Evolutionary conservation across 1,140 invertebrate genomes (phyloP).

Genomic region (Drosophila erecta): DNA sequence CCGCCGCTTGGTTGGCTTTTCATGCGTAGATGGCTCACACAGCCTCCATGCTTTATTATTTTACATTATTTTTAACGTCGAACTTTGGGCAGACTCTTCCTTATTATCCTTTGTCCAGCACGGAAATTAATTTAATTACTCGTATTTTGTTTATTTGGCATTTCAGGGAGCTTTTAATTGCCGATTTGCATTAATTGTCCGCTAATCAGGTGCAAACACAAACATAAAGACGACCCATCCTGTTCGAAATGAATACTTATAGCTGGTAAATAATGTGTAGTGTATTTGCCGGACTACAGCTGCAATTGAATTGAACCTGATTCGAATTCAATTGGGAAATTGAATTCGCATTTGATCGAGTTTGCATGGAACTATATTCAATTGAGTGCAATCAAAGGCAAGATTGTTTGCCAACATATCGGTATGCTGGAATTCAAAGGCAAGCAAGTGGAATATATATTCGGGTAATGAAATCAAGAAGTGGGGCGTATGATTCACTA

Average conservation of each 20-base stretch:
- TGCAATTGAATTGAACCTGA: conserved; percentile 17
- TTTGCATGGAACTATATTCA: conserved; percentile 55
- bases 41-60: conserved; percentile 38
- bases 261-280: conserved; percentile 5
- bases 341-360: conserved; percentile 55
- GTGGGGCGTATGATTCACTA: conserved; percentile 3
- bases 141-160: conserved; percentile 35
- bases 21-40: conserved; percentile 64
- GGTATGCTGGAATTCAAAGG: conserved; percentile 19
- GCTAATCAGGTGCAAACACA: conserved; percentile 42
- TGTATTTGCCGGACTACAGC: neutral
- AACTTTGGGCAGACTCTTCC: conserved; percentile 59
- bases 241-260: neutral
- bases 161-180: conserved; percentile 52
- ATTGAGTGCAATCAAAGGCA: conserved; percentile 61
- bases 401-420: conserved; percentile 8
- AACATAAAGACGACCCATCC: conserved; percentile 16
- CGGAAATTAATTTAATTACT: conserved; percentile 66
- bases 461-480: conserved; percentile 1
- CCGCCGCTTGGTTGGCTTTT: conserved; percentile 47
- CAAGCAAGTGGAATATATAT: neutral
- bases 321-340: conserved; percentile 43
- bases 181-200: conserved; percentile 31
- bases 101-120: conserved; percentile 61
- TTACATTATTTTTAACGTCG: conserved; percentile 19